Percentiles rank a stretch among this genome's conserved stretches.
phyloP scores from a whole-genome alignment of 2,113 vertebrate genomes.

The Colistium nudipinnis region DNA sequence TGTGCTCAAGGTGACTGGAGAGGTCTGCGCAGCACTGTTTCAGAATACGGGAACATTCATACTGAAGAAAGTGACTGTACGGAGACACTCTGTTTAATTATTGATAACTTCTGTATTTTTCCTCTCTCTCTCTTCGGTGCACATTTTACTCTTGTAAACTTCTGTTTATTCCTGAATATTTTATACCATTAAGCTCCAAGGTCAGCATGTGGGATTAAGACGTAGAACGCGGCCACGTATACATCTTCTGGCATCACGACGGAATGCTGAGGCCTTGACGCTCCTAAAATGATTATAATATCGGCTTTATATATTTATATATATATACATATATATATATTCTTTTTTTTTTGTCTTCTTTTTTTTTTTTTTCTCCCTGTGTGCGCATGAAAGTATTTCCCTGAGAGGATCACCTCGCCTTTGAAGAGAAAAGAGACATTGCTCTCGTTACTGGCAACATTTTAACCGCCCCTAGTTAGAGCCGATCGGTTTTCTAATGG shows the following conservation, averaged over 20 bases:
- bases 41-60: slow-evolving; percentile 36
- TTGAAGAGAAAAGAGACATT: slow-evolving; percentile 30
- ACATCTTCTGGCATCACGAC: slow-evolving; percentile 14
- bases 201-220: slow-evolving; percentile 20
- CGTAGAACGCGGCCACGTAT: slow-evolving; percentile 16
- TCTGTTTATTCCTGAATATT: slow-evolving; percentile 25
- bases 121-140: slow-evolving; percentile 26
- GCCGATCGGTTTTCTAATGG: slow-evolving; percentile 46
- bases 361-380: no score
- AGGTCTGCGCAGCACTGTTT: slow-evolving; percentile 60
- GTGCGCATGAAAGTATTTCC: slow-evolving; percentile 10
- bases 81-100: slow-evolving; percentile 41
- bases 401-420: slow-evolving; percentile 8
- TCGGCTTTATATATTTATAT: slow-evolving; percentile 10
- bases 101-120: slow-evolving; percentile 43
- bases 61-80: slow-evolving; percentile 42
- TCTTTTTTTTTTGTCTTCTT: no score
- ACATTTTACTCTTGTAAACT: slow-evolving; percentile 38
- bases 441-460: slow-evolving; percentile 23
- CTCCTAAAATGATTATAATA: slow-evolving; percentile 32
- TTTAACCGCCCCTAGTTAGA: slow-evolving; percentile 40
- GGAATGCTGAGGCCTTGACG: slow-evolving; percentile 25
- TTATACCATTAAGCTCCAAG: slow-evolving; percentile 35
- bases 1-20: slow-evolving; percentile 62
- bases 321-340: neutral